Evolutionary conservation across 2,797 vertebrate species (phyloP), one percentile per base, ranked within the genome.

Genomic region (Passerculus sandwichensis): DNA sequence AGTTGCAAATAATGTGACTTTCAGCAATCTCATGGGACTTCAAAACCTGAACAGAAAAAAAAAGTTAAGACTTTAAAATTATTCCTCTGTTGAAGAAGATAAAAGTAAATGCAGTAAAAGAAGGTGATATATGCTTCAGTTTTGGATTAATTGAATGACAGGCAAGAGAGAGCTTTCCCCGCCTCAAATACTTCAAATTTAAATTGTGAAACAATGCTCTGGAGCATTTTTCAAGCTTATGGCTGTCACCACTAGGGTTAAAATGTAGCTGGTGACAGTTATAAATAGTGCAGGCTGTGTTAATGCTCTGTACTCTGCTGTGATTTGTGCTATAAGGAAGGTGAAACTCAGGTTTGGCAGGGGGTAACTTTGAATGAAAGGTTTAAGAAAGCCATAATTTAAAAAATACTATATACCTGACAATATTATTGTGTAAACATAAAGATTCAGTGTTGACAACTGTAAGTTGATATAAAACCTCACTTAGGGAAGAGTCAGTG

Each of bases 211-310:
- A 93, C 93, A 97, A 90, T 70, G 79, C 62, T 91, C 47, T 67
- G 47, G 66, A 76, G 45, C 67, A 67, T 94, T 96, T 97, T 94
- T 93, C 88, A 96, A 83, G 74, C 82, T 96, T 97, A 79, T 91
- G 86, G 44, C 85, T 89, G 36, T 75, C 38, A 88, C 73, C 69
- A 93, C 72, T 75, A 34, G 9, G 65, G 48, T 69, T 92, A 85
- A 95, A 96, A 96, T 69, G 64, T 72, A 89, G 87, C 85, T 93
- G 71, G 79, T 82, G 93, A 88, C 88, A 96, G 91, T 89, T 85
- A 80, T 71, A 89, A 93, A 84, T 93, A 94, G 88, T 91, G 42
- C 60, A 94, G 87, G 72, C 81, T 91, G 22, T 65, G 70, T 89
- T 97, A 93, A 95, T 91, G 66, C 93, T 72, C 23, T 40, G 36